Conservation (phyloP, 2,113 vertebrate species). For the Panthera uncia region DNA sequence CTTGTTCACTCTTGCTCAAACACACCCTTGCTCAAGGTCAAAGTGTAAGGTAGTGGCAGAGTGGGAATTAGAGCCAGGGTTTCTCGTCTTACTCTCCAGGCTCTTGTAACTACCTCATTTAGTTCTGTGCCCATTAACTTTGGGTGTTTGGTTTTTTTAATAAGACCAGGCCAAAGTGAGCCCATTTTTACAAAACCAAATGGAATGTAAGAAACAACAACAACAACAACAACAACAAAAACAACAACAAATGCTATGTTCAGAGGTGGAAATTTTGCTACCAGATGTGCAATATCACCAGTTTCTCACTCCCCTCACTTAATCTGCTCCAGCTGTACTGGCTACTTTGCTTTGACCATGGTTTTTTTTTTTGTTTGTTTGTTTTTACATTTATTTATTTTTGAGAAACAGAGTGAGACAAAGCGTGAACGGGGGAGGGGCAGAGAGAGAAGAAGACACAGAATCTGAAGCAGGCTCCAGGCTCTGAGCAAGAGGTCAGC, state of each 20-base stretch:
- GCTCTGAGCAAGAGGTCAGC: no score
- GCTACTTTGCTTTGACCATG: background rate
- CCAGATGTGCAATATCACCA: background rate
- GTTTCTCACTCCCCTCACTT: background rate
- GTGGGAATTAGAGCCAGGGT: background rate
- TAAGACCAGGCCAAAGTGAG: constrained; percentile 16
- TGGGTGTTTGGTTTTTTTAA: background rate
- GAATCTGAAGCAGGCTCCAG: no score
- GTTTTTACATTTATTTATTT: no score
- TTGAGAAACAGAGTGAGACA: no score
- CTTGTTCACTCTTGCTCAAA: background rate
- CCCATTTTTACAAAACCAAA: background rate
- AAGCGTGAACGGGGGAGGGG: no score
- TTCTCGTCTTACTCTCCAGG: background rate
- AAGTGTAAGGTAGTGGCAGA: background rate
- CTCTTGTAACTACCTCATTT: constrained; percentile 8
- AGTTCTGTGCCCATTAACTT: constrained; percentile 23
- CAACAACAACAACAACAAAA: background rate
- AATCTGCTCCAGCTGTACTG: background rate
- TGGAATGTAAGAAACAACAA: background rate
- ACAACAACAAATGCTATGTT: background rate
- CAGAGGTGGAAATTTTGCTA: background rate
- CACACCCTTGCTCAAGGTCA: background rate
- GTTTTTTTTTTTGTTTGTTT: no score
- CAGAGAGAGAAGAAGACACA: no score